Base-by-base conservation (phyloP, 1,140 invertebrate genomes). In the Drosophila carrolli region DNA sequence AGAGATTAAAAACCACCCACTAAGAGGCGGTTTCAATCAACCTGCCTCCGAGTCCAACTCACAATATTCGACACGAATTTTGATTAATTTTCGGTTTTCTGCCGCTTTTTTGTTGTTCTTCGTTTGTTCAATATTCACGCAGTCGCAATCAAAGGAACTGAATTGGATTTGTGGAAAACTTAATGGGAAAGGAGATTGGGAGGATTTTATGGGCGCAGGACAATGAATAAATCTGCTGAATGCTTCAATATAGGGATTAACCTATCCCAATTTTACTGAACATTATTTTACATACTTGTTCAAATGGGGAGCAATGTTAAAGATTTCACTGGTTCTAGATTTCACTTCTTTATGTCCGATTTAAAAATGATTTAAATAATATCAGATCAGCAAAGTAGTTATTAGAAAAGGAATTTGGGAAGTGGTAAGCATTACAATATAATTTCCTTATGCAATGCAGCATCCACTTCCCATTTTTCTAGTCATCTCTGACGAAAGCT, bases 1-100 rank as follows among this genome's bases (percentile, higher is more conserved):
- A 57, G 65, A 65, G 62, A 68, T 67, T 60, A 53, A 78, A 56
- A 78, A 71, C 78, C 77, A 81, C 77, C 78, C 77, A 81, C 59
- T 60, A 76, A 59, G 27, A 66, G 78, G 74, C 73, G 78, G 14
- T 81, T 72, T 32, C 73, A 61, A 65, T 65, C 65, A 60, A 54
- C 53, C 74, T 68, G 62, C 68, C 72, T 46, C 43, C 41, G 32
- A 50, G 14, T 53, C 48, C 51, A 70, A 16, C 11, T 38, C 67
- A 16, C 67, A 71, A 57, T 71, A 76, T 76, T 43, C 58, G 40
- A 47, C 43, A 71, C 48, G 50, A 66, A 55, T 81, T 81, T 60
- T 81, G 78, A 81, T 81, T 81, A 81, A 72, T 81, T 77, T 57
- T 60, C 72, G 56, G 38, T 51, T 53, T 43, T 55, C 8, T 66